These are phyloP conservation scores for Temnothorax ravouxi DNA, from an alignment of 2,888 invertebrate species.

Conservation along the genomic window DNA sequence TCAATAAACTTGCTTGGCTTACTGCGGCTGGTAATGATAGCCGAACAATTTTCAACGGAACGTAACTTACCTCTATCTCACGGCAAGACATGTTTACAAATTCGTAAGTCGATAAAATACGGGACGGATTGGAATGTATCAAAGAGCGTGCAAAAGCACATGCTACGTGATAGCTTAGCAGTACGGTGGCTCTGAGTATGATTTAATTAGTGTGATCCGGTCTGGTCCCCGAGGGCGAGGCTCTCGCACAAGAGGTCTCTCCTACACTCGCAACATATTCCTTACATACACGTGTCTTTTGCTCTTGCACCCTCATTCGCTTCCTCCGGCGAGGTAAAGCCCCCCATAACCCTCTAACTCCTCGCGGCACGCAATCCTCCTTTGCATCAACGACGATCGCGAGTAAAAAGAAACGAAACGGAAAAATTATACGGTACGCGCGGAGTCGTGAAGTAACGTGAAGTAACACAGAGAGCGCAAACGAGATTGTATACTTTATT, in stretches of 20 bases:
- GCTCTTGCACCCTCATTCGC: constrained; percentile 53
- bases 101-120: constrained; percentile 46
- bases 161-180: constrained; percentile 41
- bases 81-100: constrained; percentile 42
- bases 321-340: constrained; percentile 61
- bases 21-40: constrained; percentile 44
- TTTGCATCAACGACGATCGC: constrained; percentile 65
- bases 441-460: constrained; percentile 63
- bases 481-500: constrained; percentile 59
- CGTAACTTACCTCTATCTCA: constrained; percentile 36
- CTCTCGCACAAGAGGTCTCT: constrained; percentile 61
- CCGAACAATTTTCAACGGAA: constrained; percentile 42
- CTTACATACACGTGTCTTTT: constrained; percentile 69
- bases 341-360: constrained; percentile 68
- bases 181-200: constrained; percentile 71
- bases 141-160: constrained; percentile 14
- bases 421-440: constrained; percentile 63
- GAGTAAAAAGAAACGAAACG: constrained; percentile 56
- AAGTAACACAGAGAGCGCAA: constrained; percentile 60
- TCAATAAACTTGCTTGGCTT: constrained; percentile 51
- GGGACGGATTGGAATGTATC: constrained; percentile 1
- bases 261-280: constrained; percentile 59
- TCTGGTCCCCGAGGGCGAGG: constrained; percentile 66
- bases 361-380: constrained; percentile 71
- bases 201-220: constrained; percentile 76